Conservation (phyloP, 2,888 invertebrate genomes). For the Nymphalis polychloros region DNA sequence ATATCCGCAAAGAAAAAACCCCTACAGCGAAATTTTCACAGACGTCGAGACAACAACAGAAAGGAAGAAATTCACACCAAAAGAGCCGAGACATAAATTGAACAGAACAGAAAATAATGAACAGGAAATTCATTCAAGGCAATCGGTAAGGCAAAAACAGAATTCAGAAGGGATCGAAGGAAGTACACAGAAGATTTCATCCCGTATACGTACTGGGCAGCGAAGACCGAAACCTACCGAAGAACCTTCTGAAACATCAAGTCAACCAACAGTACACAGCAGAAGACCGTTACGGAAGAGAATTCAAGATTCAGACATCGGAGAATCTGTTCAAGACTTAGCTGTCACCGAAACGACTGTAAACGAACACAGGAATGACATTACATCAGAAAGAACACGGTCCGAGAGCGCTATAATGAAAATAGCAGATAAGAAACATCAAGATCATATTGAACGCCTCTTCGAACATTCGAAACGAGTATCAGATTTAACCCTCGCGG, state of each 20-base stretch:
- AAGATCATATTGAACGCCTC: conserved; percentile 65
- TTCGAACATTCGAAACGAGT: conserved; percentile 85
- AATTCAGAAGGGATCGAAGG: conserved; percentile 61
- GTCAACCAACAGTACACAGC: conserved; percentile 51
- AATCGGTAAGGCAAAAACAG: conserved; percentile 62
- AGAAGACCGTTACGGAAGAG: conserved; percentile 68
- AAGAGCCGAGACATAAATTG: conserved; percentile 68
- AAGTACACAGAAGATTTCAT: conserved; percentile 69
- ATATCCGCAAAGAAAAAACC: conserved; percentile 76
- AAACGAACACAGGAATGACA: conserved; percentile 58
- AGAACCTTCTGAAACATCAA: conserved; percentile 60
- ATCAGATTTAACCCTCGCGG: conserved; percentile 87
- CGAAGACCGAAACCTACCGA: conserved; percentile 69
- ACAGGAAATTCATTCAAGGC: conserved; percentile 61
- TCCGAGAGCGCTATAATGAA: conserved; percentile 82
- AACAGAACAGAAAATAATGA: conserved; percentile 61
- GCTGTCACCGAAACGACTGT: conserved; percentile 63
- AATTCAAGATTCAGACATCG: conserved; percentile 65
- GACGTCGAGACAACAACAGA: conserved; percentile 73
- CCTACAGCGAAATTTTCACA: conserved; percentile 59
- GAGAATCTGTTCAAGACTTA: conserved; percentile 70
- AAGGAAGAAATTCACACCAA: conserved; percentile 78
- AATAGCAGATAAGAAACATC: conserved; percentile 78
- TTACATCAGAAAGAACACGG: conserved; percentile 71
- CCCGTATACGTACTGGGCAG: conserved; percentile 67